These are phyloP conservation scores for human (Homo sapiens) DNA, from an alignment of 2,113 vertebrate species.

Conservation along the genomic window DNA sequence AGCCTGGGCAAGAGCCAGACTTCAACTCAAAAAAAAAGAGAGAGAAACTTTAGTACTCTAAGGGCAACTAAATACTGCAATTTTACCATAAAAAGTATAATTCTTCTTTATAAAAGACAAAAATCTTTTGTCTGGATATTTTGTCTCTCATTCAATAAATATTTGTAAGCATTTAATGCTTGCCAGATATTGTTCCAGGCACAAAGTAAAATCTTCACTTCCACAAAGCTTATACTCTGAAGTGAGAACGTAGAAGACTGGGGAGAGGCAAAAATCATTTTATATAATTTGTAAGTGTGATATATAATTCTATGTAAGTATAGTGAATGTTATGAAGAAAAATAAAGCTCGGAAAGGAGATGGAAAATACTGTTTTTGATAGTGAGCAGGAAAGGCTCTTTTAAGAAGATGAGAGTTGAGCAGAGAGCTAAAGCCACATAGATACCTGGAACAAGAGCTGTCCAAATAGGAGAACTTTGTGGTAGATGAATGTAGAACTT, in stretches of 20 bases:
- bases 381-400: background rate
- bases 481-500: background rate
- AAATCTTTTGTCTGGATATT: background rate
- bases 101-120: slow-evolving; percentile 14
- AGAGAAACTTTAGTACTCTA: background rate
- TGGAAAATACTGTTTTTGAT: background rate
- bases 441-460: background rate
- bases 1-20: too few species aligned
- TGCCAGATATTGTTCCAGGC: background rate
- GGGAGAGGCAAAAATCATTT: background rate
- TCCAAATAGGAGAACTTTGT: background rate
- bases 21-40: too few species aligned
- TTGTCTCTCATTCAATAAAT: background rate
- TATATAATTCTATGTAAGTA: background rate
- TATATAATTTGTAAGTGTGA: background rate
- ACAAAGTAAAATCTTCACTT: background rate
- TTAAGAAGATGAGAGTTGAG: background rate
- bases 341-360: background rate
- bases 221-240: background rate
- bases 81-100: background rate
- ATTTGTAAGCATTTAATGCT: background rate
- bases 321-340: background rate
- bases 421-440: background rate
- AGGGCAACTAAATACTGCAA: background rate
- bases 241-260: background rate